Evolutionary conservation across 2,797 vertebrate genomes (phyloP).

Genomic region (Argyrosomus regius): DNA sequence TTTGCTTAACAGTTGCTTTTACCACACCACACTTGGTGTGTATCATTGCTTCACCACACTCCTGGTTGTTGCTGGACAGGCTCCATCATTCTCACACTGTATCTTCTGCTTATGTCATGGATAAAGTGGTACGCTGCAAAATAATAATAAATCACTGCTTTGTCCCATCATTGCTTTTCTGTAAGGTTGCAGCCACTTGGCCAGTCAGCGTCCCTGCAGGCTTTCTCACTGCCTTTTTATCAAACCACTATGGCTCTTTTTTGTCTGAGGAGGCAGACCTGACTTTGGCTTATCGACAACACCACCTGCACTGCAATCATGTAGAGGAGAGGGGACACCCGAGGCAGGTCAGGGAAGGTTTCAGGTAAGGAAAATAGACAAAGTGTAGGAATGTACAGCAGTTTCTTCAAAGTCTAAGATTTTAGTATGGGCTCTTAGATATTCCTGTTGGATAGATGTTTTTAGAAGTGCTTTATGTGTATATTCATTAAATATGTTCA

Average conservation of each 20-base stretch:
- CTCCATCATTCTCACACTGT: constrained; percentile 46
- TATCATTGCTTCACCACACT: constrained; percentile 55
- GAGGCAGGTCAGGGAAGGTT: constrained; percentile 54
- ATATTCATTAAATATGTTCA: not conserved
- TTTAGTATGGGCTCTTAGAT: constrained; percentile 14
- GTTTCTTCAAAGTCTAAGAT: constrained; percentile 38
- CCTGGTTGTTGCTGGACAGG: constrained; percentile 16
- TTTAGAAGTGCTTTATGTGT: constrained; percentile 1
- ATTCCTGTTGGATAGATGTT: not conserved
- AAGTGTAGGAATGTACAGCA: constrained; percentile 32
- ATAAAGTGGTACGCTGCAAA: constrained; percentile 39
- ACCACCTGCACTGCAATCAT: constrained; percentile 70
- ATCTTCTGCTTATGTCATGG: constrained; percentile 52
- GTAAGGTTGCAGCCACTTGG: constrained; percentile 43
- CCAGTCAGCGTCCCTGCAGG: constrained; percentile 42
- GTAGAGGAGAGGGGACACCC: constrained; percentile 44
- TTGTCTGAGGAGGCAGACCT: constrained; percentile 60
- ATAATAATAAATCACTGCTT: constrained; percentile 61
- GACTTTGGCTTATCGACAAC: constrained; percentile 74
- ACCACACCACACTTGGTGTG: constrained; percentile 14
- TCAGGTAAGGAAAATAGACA: constrained; percentile 27
- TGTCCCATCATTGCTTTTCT: constrained; percentile 50
- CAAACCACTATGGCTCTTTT: constrained; percentile 37
- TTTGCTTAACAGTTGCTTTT: constrained; percentile 40
- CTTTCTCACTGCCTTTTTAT: constrained; percentile 21